Evolutionary conservation across 2,113 vertebrate genomes (phyloP).

Genomic region (Aphyosemion australe): DNA sequence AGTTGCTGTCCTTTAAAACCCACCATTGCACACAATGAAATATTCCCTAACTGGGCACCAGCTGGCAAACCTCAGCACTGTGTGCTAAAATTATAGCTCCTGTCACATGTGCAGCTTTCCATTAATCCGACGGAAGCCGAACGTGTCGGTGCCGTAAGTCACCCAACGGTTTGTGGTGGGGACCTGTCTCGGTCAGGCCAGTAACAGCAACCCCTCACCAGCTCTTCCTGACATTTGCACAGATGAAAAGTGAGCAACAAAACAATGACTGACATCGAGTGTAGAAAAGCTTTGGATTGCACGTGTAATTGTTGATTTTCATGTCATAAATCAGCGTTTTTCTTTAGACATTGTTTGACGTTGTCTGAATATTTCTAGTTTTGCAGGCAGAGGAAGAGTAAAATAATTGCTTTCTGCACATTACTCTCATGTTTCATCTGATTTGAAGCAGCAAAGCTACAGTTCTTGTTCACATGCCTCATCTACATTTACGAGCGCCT

Average conservation of each 20-base stretch:
- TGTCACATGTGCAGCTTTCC: neutral
- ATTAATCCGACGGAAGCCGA: neutral
- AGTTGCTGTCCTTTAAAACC: conserved; percentile 22
- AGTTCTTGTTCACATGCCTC: conserved; percentile 58
- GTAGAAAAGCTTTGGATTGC: neutral
- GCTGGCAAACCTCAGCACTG: conserved; percentile 15
- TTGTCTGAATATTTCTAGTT: conserved; percentile 15
- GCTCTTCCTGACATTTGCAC: too few species aligned
- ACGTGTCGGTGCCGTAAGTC: neutral
- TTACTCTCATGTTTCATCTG: conserved; percentile 47
- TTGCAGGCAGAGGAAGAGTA: conserved; percentile 3
- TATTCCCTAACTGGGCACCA: conserved; percentile 21
- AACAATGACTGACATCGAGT: neutral
- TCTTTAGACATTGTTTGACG: conserved; percentile 7
- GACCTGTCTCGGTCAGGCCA: neutral
- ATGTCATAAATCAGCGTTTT: conserved; percentile 9
- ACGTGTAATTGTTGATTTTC: conserved; percentile 19
- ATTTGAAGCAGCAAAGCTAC: conserved; percentile 27
- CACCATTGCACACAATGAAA: conserved; percentile 3
- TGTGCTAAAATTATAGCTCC: neutral
- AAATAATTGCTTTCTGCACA: conserved; percentile 48
- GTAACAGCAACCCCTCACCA: neutral
- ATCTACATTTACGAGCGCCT: conserved; percentile 67
- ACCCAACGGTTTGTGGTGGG: neutral
- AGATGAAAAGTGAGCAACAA: too few species aligned